phyloP scores from a whole-genome alignment of 2,113 vertebrate species.

The Melanerpes aurifrons region DNA sequence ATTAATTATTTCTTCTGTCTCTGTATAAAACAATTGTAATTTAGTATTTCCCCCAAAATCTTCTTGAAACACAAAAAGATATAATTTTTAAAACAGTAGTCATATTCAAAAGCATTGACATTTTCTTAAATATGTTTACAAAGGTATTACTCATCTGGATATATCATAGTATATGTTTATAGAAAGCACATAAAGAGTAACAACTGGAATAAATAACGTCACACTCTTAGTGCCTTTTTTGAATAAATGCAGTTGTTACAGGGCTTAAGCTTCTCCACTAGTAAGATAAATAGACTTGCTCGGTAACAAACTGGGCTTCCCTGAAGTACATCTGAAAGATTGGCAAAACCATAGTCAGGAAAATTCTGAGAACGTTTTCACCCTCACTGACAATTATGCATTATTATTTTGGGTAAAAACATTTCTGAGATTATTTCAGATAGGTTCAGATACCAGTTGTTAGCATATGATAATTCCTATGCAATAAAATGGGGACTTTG shows the following conservation, averaged over 20 bases:
- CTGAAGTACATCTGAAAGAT: not conserved
- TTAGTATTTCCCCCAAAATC: not conserved
- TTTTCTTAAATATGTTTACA: not conserved
- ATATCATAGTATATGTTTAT: not conserved
- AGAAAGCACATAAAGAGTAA: not conserved
- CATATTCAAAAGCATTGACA: not conserved
- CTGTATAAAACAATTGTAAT: not conserved
- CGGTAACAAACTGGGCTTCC: not conserved
- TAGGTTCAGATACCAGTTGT: not conserved
- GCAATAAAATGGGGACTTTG: not conserved
- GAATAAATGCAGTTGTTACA: not conserved
- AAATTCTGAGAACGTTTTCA: not conserved
- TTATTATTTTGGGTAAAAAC: not conserved
- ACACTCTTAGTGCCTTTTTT: not conserved
- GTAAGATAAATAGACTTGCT: not conserved
- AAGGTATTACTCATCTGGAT: not conserved
- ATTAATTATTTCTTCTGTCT: not conserved
- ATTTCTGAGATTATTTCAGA: not conserved
- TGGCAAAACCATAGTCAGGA: not conserved
- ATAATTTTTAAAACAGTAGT: not conserved
- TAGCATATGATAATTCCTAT: not conserved
- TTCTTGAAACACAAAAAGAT: not conserved
- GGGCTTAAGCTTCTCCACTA: not conserved
- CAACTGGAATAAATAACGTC: not conserved
- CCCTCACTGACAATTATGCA: not conserved